These are phyloP conservation scores for Octopus sinensis DNA, from an alignment of 1,140 invertebrate genomes.

Conservation along the genomic window DNA sequence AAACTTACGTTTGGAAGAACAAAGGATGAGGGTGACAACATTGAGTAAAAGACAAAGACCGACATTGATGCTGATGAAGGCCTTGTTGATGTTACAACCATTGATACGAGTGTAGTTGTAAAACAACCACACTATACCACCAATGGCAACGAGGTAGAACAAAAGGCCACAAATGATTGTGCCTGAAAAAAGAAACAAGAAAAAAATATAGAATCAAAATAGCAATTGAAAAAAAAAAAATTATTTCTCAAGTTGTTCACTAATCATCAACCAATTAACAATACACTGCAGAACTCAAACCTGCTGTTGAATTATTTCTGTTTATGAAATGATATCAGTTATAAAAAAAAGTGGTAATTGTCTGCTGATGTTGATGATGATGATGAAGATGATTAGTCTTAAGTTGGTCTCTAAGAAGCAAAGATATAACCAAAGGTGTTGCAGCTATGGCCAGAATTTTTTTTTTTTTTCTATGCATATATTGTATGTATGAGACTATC, in stretches of 20 bases:
- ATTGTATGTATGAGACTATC: no score
- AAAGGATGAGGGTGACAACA: constrained; percentile 78
- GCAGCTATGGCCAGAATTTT: no score
- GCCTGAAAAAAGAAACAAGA: constrained; percentile 41
- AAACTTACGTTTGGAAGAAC: constrained; percentile 54
- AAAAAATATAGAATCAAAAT: constrained; percentile 10
- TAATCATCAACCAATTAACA: no score
- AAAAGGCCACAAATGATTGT: constrained; percentile 77
- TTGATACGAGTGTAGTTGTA: constrained; percentile 79
- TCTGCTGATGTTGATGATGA: no score
- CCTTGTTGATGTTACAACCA: constrained; percentile 86
- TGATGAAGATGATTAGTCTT: no score
- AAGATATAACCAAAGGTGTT: no score
- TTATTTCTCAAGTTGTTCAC: not conserved
- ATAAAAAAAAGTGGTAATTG: no score
- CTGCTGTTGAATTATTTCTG: no score
- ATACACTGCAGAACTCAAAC: no score
- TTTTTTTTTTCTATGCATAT: no score
- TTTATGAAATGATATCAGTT: no score
- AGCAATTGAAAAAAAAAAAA: constrained; percentile 24
- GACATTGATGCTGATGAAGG: constrained; percentile 94
- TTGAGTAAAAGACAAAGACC: constrained; percentile 84
- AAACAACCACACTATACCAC: constrained; percentile 80
- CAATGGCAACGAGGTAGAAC: constrained; percentile 75
- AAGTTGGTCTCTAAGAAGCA: no score